Base-by-base conservation (phyloP, 2,888 invertebrate genomes). In the Oscheius sp. region DNA sequence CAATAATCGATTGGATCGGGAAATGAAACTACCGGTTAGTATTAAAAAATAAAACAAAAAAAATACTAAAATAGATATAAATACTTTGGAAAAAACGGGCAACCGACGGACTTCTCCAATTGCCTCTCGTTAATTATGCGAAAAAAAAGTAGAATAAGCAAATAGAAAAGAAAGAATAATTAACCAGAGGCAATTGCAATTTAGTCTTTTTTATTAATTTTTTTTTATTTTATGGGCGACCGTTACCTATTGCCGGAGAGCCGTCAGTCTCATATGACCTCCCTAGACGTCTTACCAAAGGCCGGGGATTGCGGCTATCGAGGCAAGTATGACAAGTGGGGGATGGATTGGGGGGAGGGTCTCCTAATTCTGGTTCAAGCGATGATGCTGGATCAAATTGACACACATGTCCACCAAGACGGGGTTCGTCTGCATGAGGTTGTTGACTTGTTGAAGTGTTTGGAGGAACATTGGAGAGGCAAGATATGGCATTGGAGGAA, bases 201-300 rank as follows among this genome's bases (percentile, higher is more conserved):
- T 58, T 58, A 58, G 58, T 27, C 58, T 23, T 21, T 49, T 49
- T 49, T 21, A n/a, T n/a, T 35, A 3, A 6, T 35, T 35, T 35
- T 35, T 35, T 35, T 35, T 35, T 35, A 9, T 21, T 12, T 23
- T 25, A 55, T 6, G 23, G 7, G 58, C 25, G 29, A 35, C 27
- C 27, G 58, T 23, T 23, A 25, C 29, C 58, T 58, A 58, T 58
- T 58, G 58, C 58, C 35, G 29, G 29, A 27, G 27, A n/a, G 25
- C 58, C 58, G 58, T 35, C 58, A 27, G 35, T 58, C 58, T 58
- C 58, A 27, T 58, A 58, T 61, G 61, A 61, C 61, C 61, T 43
- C 61, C 43, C 43, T 43, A 18, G 41, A 43, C 18, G 18, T 61
- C 61, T 61, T 61, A 25, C 58, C 35, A 58, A 58, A 27, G 29